Conservation (phyloP, 2,888 invertebrate genomes). For the Pammene fasciana region DNA sequence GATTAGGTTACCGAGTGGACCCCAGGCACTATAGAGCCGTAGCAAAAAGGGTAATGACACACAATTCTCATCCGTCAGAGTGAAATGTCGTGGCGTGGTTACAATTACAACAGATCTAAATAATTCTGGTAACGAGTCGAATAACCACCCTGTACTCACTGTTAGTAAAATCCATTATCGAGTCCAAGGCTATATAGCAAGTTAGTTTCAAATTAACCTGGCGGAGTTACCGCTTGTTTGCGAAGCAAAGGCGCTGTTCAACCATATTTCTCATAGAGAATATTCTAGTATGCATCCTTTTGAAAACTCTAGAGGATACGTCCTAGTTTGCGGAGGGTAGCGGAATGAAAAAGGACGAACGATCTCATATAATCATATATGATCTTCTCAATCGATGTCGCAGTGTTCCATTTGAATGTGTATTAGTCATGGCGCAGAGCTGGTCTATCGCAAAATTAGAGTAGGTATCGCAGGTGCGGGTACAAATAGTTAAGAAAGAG, state of each 20-base stretch:
- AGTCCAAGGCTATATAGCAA: slow-evolving; percentile 5
- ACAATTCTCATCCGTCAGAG: too few species aligned
- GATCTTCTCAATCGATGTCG: slow-evolving; percentile 7
- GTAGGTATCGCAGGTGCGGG: too few species aligned
- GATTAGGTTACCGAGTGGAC: too few species aligned
- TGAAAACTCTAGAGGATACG: slow-evolving; percentile 38
- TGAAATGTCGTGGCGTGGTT: too few species aligned
- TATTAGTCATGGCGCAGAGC: background rate
- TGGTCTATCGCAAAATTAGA: too few species aligned
- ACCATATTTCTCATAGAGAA: slow-evolving; percentile 37
- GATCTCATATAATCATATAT: slow-evolving; percentile 6
- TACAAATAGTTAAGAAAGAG: too few species aligned
- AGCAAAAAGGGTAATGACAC: too few species aligned
- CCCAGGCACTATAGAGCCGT: too few species aligned
- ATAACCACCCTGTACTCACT: background rate
- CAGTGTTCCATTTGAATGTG: slow-evolving; percentile 10
- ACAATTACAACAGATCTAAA: too few species aligned
- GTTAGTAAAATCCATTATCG: slow-evolving; percentile 5
- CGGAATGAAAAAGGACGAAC: slow-evolving; percentile 13
- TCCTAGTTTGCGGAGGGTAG: slow-evolving; percentile 29
- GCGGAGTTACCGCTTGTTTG: slow-evolving; percentile 19
- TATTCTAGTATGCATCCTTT: slow-evolving; percentile 37
- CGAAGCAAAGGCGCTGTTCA: slow-evolving; percentile 18
- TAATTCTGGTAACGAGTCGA: too few species aligned
- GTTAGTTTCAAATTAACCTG: slow-evolving; percentile 25